These are phyloP conservation scores for Oscheius myriophilus DNA, from an alignment of 2,888 invertebrate species.

Conservation along the genomic window DNA sequence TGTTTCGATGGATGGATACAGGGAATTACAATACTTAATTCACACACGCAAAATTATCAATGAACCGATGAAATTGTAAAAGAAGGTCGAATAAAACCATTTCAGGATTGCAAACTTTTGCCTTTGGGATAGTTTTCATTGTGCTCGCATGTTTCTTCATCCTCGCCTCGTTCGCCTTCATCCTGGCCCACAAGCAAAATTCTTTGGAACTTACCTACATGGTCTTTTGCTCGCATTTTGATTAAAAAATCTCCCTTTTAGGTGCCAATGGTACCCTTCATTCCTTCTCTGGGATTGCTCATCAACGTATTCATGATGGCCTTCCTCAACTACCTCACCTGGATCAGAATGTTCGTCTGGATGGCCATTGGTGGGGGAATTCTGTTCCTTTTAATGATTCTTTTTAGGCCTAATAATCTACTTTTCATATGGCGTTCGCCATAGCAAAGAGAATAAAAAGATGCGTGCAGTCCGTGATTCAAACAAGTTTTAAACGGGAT, in stretches of 20 bases:
- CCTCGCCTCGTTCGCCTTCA: constrained; percentile 29
- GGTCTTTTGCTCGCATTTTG: constrained; percentile 1
- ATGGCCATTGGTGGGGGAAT: constrained; percentile 80
- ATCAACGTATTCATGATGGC: constrained; percentile 93
- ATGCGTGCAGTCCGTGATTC: constrained; percentile 7
- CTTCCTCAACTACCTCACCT: constrained; percentile 86
- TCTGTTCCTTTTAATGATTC: not conserved
- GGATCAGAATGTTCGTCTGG: constrained; percentile 90
- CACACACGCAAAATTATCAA: too few species aligned
- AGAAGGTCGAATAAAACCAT: not conserved
- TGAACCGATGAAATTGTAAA: too few species aligned
- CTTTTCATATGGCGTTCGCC: constrained; percentile 40
- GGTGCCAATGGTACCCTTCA: constrained; percentile 89
- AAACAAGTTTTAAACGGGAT: not conserved
- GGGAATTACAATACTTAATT: too few species aligned
- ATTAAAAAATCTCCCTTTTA: constrained; percentile 17
- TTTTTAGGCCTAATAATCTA: constrained; percentile 39
- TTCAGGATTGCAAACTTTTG: not conserved
- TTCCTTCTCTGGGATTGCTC: constrained; percentile 87
- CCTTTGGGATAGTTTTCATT: constrained; percentile 3
- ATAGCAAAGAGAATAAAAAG: constrained; percentile 39
- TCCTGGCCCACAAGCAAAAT: constrained; percentile 42
- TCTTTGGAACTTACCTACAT: constrained; percentile 30
- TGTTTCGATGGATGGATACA: too few species aligned
- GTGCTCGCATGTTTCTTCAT: constrained; percentile 6